Evolutionary conservation across 2,888 invertebrate species (phyloP).

Genomic region (Aphodius sticticus): DNA sequence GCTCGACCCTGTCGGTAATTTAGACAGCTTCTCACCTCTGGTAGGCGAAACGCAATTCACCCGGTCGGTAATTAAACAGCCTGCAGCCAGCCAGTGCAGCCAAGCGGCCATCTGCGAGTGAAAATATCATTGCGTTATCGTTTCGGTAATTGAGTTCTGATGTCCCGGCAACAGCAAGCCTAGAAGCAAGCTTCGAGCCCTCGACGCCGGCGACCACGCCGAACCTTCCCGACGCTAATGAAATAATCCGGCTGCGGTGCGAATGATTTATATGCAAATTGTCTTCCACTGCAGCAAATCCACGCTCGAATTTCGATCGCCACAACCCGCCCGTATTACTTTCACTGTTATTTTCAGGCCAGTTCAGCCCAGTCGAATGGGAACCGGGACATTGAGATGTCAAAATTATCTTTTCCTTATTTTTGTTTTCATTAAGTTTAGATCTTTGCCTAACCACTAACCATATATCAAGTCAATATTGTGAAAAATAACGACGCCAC

Average conservation of each 20-base stretch:
- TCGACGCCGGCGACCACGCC: neutral
- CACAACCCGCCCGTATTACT: too few species aligned
- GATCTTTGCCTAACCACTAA: too few species aligned
- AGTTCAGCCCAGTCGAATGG: too few species aligned
- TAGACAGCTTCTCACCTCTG: neutral
- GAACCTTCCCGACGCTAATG: neutral
- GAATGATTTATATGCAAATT: neutral
- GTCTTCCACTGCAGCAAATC: too few species aligned
- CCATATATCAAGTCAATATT: too few species aligned
- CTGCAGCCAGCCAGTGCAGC: neutral
- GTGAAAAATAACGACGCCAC: too few species aligned
- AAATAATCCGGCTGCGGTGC: neutral
- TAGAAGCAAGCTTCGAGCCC: neutral
- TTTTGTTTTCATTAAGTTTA: too few species aligned
- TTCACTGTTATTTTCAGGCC: too few species aligned
- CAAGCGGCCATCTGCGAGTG: neutral
- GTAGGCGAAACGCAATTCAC: neutral
- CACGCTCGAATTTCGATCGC: too few species aligned
- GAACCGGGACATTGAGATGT: too few species aligned
- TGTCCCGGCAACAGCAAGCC: neutral
- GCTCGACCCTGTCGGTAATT: neutral
- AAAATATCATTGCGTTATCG: neutral
- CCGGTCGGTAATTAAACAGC: neutral
- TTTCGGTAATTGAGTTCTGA: constrained; percentile 4
- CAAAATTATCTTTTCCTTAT: too few species aligned